Evolutionary conservation across 2,888 invertebrate species (phyloP).

Genomic region (Cephus nigrinus): DNA sequence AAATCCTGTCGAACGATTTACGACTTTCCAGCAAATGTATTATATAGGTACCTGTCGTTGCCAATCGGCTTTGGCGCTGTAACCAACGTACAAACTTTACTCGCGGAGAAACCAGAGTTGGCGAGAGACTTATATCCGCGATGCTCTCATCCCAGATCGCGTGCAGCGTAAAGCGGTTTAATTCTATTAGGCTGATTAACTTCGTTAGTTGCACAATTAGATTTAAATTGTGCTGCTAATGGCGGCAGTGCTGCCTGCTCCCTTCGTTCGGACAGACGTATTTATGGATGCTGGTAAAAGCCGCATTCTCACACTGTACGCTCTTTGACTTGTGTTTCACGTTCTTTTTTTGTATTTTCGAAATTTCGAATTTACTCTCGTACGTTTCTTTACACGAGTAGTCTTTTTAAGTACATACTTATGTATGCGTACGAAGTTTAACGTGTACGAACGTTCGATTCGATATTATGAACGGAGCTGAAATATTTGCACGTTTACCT

Average conservation of each 20-base stretch:
- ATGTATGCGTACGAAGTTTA: neutral
- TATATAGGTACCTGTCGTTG: neutral
- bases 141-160: neutral
- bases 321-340: neutral
- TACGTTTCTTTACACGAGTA: neutral
- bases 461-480: neutral
- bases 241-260: neutral
- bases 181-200: constrained; percentile 1
- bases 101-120: neutral
- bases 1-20: neutral
- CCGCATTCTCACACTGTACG: neutral
- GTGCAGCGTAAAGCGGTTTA: neutral
- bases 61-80: neutral
- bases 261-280: neutral
- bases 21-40: neutral
- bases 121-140: neutral
- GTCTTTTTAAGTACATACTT: neutral
- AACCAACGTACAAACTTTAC: neutral
- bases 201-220: constrained; percentile 1
- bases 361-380: neutral
- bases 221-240: neutral
- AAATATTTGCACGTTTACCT: neutral
- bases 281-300: neutral
- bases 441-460: neutral
- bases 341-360: neutral